phyloP scores from a whole-genome alignment of 1,140 invertebrate genomes.

The Drosophila mojavensis region DNA sequence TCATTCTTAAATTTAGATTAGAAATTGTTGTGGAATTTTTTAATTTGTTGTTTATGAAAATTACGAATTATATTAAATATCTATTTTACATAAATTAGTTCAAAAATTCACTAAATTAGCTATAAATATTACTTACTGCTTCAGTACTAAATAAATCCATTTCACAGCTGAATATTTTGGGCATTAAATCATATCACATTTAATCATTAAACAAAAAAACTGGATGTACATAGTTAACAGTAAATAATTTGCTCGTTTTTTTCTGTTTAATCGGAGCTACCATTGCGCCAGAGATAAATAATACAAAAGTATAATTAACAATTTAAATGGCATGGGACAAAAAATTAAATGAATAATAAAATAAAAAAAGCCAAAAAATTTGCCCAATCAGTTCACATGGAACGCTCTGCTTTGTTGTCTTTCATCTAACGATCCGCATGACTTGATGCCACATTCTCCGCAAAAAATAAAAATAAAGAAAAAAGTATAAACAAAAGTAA shows the following conservation, averaged over 20 bases:
- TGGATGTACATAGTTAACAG: constrained; percentile 2
- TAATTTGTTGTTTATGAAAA: no score
- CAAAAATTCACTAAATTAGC: neutral
- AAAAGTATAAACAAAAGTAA: no score
- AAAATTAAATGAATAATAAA: constrained; percentile 4
- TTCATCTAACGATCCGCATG: constrained; percentile 48
- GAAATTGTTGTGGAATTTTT: no score
- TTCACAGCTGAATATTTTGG: constrained; percentile 5
- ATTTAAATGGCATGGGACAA: constrained; percentile 36
- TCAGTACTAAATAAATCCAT: neutral
- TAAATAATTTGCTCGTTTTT: neutral
- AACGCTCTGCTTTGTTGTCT: constrained; percentile 20
- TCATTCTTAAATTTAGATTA: no score
- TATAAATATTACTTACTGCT: neutral
- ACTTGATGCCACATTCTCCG: constrained; percentile 33
- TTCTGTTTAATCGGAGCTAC: constrained; percentile 23
- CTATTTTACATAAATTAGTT: no score
- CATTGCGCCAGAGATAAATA: constrained; percentile 33
- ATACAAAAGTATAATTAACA: constrained; percentile 40
- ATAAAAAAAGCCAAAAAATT: neutral
- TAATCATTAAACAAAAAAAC: neutral
- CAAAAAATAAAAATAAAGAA: constrained; percentile 1
- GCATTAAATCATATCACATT: constrained; percentile 11
- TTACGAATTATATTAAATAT: neutral
- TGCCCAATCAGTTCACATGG: constrained; percentile 6